These are phyloP conservation scores for Carlito syrichta DNA, from an alignment of 2,113 vertebrate species.

Conservation along the genomic window DNA sequence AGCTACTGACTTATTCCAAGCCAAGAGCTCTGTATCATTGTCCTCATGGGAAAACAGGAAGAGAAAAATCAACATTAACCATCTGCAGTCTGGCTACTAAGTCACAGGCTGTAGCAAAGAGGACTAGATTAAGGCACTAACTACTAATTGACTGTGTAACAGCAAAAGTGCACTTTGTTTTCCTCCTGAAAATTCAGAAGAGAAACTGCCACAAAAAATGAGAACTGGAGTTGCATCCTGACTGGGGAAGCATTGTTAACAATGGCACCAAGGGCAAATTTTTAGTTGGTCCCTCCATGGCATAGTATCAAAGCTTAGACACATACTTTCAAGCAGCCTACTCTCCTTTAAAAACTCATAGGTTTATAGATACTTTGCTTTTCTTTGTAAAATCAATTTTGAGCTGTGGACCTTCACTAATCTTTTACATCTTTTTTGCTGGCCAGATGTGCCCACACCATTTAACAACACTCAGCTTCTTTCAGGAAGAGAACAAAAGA, in stretches of 20 bases:
- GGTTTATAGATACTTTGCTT: neutral
- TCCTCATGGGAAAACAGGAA: constrained; percentile 65
- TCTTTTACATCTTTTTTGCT: neutral
- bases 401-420: neutral
- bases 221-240: neutral
- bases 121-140: neutral
- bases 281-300: neutral
- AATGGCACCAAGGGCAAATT: neutral
- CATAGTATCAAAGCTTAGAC: neutral
- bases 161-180: neutral
- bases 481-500: neutral
- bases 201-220: neutral
- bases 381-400: constrained; percentile 25
- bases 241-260: neutral
- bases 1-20: constrained; percentile 67
- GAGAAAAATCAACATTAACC: constrained; percentile 45
- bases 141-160: neutral
- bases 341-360: neutral
- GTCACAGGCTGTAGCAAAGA: neutral
- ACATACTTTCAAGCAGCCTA: neutral
- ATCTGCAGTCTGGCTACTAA: constrained; percentile 33
- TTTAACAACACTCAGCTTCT: neutral
- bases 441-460: neutral
- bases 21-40: constrained; percentile 37
- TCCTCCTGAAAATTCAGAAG: neutral